Evolutionary conservation across 2,113 vertebrate species (phyloP).

Genomic region (Pangasianodon hypophthalmus): DNA sequence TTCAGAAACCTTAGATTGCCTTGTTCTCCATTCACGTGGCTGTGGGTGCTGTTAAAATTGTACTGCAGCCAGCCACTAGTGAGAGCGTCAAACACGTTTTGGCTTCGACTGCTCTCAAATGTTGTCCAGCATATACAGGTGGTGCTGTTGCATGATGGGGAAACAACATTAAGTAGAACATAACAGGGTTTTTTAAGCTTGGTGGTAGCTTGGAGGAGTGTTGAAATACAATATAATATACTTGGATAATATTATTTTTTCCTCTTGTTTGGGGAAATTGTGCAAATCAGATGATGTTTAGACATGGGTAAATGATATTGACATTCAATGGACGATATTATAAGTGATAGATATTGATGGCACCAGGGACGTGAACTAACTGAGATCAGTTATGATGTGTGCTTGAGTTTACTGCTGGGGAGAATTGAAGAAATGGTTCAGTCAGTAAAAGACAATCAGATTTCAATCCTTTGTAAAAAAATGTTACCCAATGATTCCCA

Average conservation of each 20-base stretch:
- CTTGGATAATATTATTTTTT: background rate
- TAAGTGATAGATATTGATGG: too few species aligned
- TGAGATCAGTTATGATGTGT: background rate
- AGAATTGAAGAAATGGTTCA: background rate
- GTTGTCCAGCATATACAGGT: background rate
- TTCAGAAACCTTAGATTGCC: background rate
- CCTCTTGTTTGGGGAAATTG: background rate
- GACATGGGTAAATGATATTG: background rate
- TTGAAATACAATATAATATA: background rate
- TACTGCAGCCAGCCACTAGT: background rate
- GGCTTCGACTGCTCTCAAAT: background rate
- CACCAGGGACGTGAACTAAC: background rate
- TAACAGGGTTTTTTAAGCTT: background rate
- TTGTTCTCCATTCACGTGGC: background rate
- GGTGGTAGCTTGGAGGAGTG: background rate
- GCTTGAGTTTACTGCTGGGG: background rate
- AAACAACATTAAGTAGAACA: background rate
- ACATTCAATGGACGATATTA: background rate
- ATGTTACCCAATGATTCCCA: background rate
- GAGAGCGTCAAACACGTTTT: background rate
- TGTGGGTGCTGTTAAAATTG: background rate
- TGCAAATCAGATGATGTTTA: background rate
- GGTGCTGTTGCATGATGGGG: background rate
- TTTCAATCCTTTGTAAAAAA: background rate
- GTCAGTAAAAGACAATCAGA: background rate